Evolutionary conservation across 2,888 invertebrate species (phyloP), one percentile per base, ranked within the genome.

Genomic region (Idaea biselata): DNA sequence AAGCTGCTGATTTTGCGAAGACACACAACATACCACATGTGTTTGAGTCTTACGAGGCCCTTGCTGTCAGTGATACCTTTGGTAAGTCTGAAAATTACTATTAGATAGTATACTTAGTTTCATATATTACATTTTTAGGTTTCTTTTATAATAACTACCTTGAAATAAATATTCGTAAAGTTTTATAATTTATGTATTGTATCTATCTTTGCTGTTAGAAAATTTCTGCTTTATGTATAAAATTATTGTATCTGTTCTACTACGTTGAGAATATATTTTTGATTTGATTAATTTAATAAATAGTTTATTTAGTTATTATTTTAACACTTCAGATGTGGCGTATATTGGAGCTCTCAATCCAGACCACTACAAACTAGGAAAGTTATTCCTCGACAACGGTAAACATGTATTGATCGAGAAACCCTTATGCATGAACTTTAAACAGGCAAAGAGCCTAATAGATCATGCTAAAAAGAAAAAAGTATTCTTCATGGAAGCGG

Each of bases 361-460:
- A 0, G 93, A 95, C 69, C 98, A 99, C 85, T 95, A 94, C 70
- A 92, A 94, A 55, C 86, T 96, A 4, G 91, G 94, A 0, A 95
- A 95, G 81, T 77, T 97, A 63, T 96, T 97, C 94, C 87, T 99
- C 25, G 94, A 96, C 67, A 91, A 95, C 75, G 97, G 97, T 0
- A 98, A 98, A 83, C 96, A 97, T 77, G 96, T 99, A 0, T 89
- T 99, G 1, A 97, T 97, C 81, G 98, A 99, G 86, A 99, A 98
- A 84, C 97, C 98, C 0, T 86, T 98, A 66, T 96, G 97, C 60
- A 87, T 98, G 87, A 97, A 97, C 82, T 89, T 93, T 58, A 95
- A 95, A 74, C 95, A 98, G 83, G 94, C 95, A 0, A 91, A 94
- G 67, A 94, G 95, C 70, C 87, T 99, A 56, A 87, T 97, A 14